Evolutionary conservation across 2,888 invertebrate species (phyloP).

Genomic region (Agapostemon virescens): DNA sequence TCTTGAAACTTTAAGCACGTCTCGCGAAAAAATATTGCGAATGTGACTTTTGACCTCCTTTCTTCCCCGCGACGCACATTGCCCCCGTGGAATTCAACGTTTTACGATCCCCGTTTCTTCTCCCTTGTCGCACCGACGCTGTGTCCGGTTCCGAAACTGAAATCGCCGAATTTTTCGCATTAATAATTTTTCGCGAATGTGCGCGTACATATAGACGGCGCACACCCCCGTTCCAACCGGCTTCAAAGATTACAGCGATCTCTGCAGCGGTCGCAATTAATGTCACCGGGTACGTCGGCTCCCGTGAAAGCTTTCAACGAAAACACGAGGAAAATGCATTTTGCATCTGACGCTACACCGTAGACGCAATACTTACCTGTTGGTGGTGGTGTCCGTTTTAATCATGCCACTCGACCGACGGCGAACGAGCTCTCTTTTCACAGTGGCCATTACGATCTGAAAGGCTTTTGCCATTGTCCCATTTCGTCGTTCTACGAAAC

Average conservation of each 20-base stretch:
- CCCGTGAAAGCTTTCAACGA: constrained; percentile 3
- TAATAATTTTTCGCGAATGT: constrained; percentile 20
- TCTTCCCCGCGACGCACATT: constrained; percentile 9
- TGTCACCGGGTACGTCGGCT: constrained; percentile 27
- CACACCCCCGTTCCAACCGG: background rate
- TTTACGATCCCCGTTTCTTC: constrained; percentile 19
- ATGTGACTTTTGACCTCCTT: constrained; percentile 29
- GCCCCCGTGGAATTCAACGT: constrained; percentile 14
- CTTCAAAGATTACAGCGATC: constrained; percentile 37
- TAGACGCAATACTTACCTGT: constrained; percentile 8
- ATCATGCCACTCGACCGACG: constrained; percentile 31
- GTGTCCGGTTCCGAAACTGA: background rate
- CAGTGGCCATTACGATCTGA: background rate
- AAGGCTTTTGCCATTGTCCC: constrained; percentile 15
- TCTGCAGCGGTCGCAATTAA: constrained; percentile 40
- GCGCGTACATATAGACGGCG: too few relatives aligned
- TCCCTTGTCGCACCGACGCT: background rate
- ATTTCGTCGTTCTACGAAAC: background rate
- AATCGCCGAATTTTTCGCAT: constrained; percentile 7
- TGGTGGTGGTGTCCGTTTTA: constrained; percentile 28
- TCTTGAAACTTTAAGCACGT: constrained; percentile 52
- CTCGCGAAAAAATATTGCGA: constrained; percentile 30
- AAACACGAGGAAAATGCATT: constrained; percentile 37
- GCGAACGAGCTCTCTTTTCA: background rate
- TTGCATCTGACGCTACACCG: constrained; percentile 31